Base-by-base conservation (phyloP, 2,888 invertebrate species). In the Andricus curvator region DNA sequence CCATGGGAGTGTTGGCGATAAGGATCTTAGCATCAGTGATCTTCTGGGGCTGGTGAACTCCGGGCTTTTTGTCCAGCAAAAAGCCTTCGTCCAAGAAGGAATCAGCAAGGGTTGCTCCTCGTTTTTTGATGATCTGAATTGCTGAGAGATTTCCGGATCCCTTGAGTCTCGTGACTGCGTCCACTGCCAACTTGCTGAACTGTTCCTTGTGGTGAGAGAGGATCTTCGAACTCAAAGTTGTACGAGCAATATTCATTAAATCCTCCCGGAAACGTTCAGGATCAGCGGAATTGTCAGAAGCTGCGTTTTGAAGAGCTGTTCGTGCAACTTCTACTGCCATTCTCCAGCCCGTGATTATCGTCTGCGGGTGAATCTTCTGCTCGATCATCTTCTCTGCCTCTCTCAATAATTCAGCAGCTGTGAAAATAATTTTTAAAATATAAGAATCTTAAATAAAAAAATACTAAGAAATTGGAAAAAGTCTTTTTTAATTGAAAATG, bases 1-100 rank as follows among this genome's bases (percentile, higher is more conserved):
- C 99, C 99, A 99, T 99, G 0, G 99, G 98, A 15, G 99, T 99
- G 93, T 99, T 99, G 17, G 99, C 99, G 88, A 99, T 98, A 37
- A 99, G 95, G 90, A 99, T 99, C 91, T 96, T 97, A 2, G 99
- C 99, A 90, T 99, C 99, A 91, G 98, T 98, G 86, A 99, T 94
- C 86, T 96, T 95, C 91, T 99, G 98, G 0, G 99, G 99, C 93
- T 99, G 99, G 94, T 99, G 98, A 41, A 99, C 96, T 84, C 99
- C 99, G 41, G 98, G 96, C 94, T 98, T 98, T 92, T 99, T 99
- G 93, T 99, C 98, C 85, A 99, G 93, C 80, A 99, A 94, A 92
- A 99, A 99, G 85, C 96, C 97, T 90, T 97, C 96, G 94, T 99
- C 99, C 67, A 99, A 94, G 93, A 99, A 99, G 1, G 99, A 99